phyloP scores from a whole-genome alignment of 2,113 vertebrate species.

The Microcebus lehilahytsara region DNA sequence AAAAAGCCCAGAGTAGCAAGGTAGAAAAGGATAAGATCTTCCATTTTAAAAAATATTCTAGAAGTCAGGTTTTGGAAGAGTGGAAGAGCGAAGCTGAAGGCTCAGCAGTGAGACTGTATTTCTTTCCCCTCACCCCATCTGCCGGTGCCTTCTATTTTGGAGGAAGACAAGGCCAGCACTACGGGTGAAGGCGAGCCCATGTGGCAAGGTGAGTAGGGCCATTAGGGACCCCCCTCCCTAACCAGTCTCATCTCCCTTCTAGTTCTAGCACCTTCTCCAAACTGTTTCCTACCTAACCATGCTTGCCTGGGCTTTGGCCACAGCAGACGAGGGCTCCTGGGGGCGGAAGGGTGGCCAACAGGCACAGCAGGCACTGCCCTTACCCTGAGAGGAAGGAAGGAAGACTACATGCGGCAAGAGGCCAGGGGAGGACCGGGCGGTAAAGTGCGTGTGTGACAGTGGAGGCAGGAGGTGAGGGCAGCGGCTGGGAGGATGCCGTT shows the following conservation, averaged over 20 bases:
- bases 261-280: background rate
- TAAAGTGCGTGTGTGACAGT: constrained; percentile 68
- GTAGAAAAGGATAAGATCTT: background rate
- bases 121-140: background rate
- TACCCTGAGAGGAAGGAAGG: constrained; percentile 72
- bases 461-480: background rate
- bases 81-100: background rate
- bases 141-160: background rate
- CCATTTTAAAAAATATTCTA: background rate
- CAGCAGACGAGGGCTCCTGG: background rate
- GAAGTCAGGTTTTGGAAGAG: background rate
- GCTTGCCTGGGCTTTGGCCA: background rate
- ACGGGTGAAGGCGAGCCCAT: background rate
- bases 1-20: background rate
- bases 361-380: constrained; percentile 47
- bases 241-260: background rate
- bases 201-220: background rate
- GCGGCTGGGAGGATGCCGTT: background rate
- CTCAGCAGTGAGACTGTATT: background rate
- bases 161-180: background rate
- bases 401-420: constrained; percentile 1
- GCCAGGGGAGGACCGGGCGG: background rate
- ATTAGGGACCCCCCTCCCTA: background rate
- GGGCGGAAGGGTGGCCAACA: background rate
- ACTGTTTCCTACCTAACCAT: background rate